Evolutionary conservation across 2,888 invertebrate species (phyloP), one percentile per base, ranked within the genome.

Genomic region (Tetanocera ferruginea): DNA sequence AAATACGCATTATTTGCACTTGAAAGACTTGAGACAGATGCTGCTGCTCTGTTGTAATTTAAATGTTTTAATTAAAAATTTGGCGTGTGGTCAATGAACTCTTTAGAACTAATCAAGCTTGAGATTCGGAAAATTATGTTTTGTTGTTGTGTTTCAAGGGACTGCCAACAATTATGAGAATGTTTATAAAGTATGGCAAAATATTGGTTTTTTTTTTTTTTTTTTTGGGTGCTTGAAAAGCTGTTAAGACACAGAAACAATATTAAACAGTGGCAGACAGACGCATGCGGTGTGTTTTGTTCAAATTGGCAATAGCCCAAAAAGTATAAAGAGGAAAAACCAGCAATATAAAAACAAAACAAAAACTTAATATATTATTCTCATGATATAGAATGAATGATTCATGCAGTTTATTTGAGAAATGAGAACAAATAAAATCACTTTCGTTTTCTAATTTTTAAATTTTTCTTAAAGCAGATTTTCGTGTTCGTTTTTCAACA

Each of bases 231-330:
- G 34, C 60, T 72, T 72, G 72, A 60, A 72, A 72, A 60, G 31
- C 43, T 60, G 19, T 23, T 25, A 34, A 37, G 25, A 57, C 14
- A 25, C 17, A 31, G 31, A 34, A 37, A 34, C 14, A 66, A 66
- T 37, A 37, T n/a, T n/a, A 34, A 66, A 66, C 64, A 66, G 64
- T 34, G 19, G 55, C 64, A 51, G n/a, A 5, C 31, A 31, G 14
- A 43, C 43, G 43, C 43, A 43, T 14, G 43, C 43, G 1, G 43
- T 37, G 17, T 3, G n/a, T 77, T 74, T 60, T 43, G 14, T 17
- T 64, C 8, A 5, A 28, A 51, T 77, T 77, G 72, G 77, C 77
- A 77, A 66, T 8, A 34, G 55, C 55, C 71, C 77, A 77, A 77
- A 25, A 76, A 67, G 49, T 14, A 5, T 8, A 37, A 6, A 9